phyloP scores from a whole-genome alignment of 2,888 invertebrate genomes.

The Sericinus montela region DNA sequence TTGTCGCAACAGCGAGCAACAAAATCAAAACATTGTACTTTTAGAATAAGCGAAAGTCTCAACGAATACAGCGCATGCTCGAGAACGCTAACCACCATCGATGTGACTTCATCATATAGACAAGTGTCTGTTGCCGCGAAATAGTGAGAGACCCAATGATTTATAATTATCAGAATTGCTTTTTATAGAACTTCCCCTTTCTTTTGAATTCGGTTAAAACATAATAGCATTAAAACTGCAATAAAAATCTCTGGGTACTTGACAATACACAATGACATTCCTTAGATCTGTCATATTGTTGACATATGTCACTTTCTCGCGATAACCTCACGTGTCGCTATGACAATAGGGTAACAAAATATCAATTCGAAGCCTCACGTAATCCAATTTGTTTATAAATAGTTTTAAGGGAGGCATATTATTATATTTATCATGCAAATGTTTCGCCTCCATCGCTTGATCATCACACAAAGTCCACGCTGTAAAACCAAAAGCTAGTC shows the following conservation, averaged over 20 bases:
- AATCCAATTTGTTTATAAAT: conserved; percentile 20
- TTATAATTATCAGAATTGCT: too few relatives aligned
- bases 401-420: conserved; percentile 14
- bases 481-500: conserved; percentile 71
- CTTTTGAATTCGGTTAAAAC: too few relatives aligned
- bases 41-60: conserved; percentile 72
- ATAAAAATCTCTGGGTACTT: too few relatives aligned
- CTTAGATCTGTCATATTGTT: neutral
- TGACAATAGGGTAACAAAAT: conserved; percentile 28
- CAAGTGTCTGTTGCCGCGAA: neutral
- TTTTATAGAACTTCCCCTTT: too few relatives aligned
- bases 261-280: neutral
- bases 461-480: conserved; percentile 53
- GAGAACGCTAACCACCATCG: conserved; percentile 64
- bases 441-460: conserved; percentile 13
- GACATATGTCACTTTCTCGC: conserved; percentile 26
- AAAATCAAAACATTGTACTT: conserved; percentile 33
- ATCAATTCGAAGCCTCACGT: conserved; percentile 55
- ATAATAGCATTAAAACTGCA: too few relatives aligned
- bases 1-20: conserved; percentile 44
- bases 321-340: conserved; percentile 8
- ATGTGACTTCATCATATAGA: conserved; percentile 22
- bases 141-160: neutral
- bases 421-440: conserved; percentile 30
- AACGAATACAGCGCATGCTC: conserved; percentile 77